Conservation (phyloP, 2,797 vertebrate species). For the Macroramphosus scolopax region DNA sequence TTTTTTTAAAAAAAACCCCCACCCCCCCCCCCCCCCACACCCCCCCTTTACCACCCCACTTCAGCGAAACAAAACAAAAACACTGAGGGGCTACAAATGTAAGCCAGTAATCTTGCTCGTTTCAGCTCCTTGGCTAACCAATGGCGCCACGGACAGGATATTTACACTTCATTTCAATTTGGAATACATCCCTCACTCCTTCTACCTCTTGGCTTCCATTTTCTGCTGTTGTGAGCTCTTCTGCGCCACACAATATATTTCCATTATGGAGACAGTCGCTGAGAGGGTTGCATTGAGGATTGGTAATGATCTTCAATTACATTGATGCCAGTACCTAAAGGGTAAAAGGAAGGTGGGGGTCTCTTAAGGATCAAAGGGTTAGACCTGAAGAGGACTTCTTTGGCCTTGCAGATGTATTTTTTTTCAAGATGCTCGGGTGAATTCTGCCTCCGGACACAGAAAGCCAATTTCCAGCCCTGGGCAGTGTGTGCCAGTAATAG, state of each 20-base stretch:
- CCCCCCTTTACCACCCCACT: conserved; percentile 74
- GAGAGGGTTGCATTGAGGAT: conserved; percentile 80
- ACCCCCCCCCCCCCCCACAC: conserved; percentile 58
- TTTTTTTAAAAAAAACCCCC: conserved; percentile 85
- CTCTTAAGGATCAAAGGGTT: conserved; percentile 80
- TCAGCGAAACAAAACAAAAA: conserved; percentile 83
- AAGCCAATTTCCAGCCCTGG: conserved; percentile 68
- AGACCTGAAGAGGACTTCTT: conserved; percentile 76
- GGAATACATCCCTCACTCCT: conserved; percentile 70
- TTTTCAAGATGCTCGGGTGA: conserved; percentile 69
- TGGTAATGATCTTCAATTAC: conserved; percentile 85
- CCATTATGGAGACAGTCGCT: conserved; percentile 77
- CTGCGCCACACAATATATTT: conserved; percentile 75
- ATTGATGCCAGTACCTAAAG: conserved; percentile 73
- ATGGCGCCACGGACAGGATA: conserved; percentile 73
- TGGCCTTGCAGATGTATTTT: conserved; percentile 75
- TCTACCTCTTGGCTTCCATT: conserved; percentile 76
- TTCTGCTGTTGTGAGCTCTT: conserved; percentile 66
- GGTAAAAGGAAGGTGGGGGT: conserved; percentile 70
- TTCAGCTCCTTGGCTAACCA: conserved; percentile 77
- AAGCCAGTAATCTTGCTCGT: conserved; percentile 79
- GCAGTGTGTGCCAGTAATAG: conserved; percentile 58
- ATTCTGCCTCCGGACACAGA: conserved; percentile 71
- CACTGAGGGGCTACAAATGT: conserved; percentile 74
- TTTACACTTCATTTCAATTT: conserved; percentile 81